Conservation (phyloP, 2,797 vertebrate species). For the Darevskia mixta region DNA sequence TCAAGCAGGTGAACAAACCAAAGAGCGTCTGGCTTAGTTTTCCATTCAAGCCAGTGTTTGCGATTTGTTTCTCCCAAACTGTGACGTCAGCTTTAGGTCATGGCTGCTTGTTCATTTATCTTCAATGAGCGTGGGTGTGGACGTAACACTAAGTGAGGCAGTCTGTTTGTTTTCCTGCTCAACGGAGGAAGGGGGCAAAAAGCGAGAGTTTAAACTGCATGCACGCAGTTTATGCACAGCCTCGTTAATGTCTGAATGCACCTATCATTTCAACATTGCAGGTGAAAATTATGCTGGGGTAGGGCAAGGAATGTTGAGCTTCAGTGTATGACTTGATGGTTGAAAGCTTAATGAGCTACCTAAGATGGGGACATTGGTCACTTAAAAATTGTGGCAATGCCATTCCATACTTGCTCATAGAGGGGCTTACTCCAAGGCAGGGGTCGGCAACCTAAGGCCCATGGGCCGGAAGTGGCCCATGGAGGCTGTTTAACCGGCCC, state of each 20-base stretch:
- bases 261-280: neutral
- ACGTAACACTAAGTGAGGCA: neutral
- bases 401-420: neutral
- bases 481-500: no score
- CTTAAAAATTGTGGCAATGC: neutral
- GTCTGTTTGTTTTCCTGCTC: neutral
- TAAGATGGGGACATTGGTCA: neutral
- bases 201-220: neutral
- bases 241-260: neutral
- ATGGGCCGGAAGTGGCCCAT: no score
- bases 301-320: neutral
- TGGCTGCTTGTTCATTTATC: neutral
- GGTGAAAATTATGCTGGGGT: neutral
- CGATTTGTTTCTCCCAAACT: neutral
- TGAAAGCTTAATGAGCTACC: neutral
- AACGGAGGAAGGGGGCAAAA: neutral
- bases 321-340: neutral
- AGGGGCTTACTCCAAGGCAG: neutral
- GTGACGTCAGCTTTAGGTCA: neutral
- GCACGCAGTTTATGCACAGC: neutral
- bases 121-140: neutral
- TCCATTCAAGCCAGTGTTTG: neutral
- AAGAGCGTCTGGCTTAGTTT: neutral
- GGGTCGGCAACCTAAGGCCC: no score
- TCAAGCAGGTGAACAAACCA: neutral